Evolutionary conservation across 2,113 vertebrate genomes (phyloP), one percentile per base, ranked within the genome.

Genomic region (Engystomops pustulosus): DNA sequence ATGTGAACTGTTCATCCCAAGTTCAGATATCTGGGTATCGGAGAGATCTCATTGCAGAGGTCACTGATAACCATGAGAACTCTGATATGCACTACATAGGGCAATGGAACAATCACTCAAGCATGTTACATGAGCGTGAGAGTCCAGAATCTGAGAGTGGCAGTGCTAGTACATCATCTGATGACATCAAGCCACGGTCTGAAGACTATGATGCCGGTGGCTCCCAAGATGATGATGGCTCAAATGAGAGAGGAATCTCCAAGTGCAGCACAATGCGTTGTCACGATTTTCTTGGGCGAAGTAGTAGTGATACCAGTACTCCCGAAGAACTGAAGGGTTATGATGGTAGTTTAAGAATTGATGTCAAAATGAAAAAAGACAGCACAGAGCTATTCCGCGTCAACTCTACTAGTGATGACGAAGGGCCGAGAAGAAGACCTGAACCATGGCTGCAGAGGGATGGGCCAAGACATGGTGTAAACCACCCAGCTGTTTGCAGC

Each of bases 141-240:
- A 99, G 96, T 80, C 97, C 98, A 0, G 95, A 97, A 79, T 98
- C 98, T 0, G 98, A 99, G 87, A 96, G 94, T 0, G 96, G 92
- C 87, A 99, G 97, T 87, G 95, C 94, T 27, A 96, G 96, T 55
- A 99, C 98, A 0, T 99, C 98, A 53, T 99, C 98, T 0, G 97
- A 99, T 47, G 98, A 99, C 87, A 99, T 99, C 89, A 99, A 99
- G 89, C 98, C 98, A 34, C 93, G 96, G 82, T 99, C 98, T 0
- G 98, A 99, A 92, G 98, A 99, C 91, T 99, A 99, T 74, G 98
- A 99, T 71, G 98, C 98, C 0, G 97, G 97, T n/a, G 97, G 97
- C 5, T 99, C 98, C 58, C 98, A 99, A 83, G 98, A 99, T 1
- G 98, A 99, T 11, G 97, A 98, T 87, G 95, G 96, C 86, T 97